Base-by-base conservation (phyloP, 1,140 invertebrate species). In the Araneus ventricosus region DNA sequence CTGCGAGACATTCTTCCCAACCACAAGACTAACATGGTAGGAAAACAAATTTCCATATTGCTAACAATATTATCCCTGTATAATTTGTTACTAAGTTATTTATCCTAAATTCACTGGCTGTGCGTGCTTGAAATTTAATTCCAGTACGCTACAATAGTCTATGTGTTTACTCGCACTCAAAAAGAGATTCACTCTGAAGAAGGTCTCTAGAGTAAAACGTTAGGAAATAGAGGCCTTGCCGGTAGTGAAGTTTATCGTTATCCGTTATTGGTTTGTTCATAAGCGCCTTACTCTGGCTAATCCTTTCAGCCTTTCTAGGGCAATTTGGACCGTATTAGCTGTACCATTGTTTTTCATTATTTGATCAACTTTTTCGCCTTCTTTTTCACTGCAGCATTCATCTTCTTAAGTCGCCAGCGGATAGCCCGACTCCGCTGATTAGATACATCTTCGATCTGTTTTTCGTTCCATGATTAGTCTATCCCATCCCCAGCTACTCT, bases 371-470 rank as follows among this genome's bases (percentile, higher is more conserved):
- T 75, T 30, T 75, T 75, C 27, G 34, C 67, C 27, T 17, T 30
- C 27, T 70, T 45, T 75, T 75, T 75, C 20, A 30, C 8, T 37
- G 30, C 17, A 10, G 70, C 30, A 75, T 75, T 75, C 30, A 37
- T 37, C 70, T 75, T 75, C 70, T 75, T 75, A 75, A 75, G 70
- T 75, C 17, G 70, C 70, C 6, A 37, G 34, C 63, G 27, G n/a
- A 67, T 67, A 75, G 70, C 20, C 70, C 4, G 70, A 37, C 70
- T 75, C 30, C 30, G 70, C 24, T 82, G 80, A 82, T 82, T 82
- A 82, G 80, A 82, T 45, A 52, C 39, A 52, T 22, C 80, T 82
- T 82, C 41, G 80, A 82, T 41, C 80, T 82, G 80, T 82, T 82
- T 82, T 82, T 30, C 80, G 80, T 82, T 27, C 10, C 39, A 27